Base-by-base conservation (phyloP, 2,113 vertebrate genomes). In the Cebidichthys violaceus region DNA sequence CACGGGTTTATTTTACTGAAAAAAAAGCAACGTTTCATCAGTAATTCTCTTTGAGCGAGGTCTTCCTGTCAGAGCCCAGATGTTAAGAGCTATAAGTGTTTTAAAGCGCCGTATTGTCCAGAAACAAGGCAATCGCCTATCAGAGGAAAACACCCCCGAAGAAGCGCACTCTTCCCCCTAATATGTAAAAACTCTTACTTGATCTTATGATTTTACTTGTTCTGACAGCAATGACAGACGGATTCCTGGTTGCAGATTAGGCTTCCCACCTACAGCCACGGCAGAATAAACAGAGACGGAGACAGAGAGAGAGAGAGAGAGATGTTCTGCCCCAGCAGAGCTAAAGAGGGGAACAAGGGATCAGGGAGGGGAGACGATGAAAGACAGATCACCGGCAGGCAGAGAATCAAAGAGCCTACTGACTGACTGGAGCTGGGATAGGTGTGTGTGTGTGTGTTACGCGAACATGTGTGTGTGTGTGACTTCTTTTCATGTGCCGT, bases 371-470 rank as follows among this genome's bases (percentile, higher is more conserved):
- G 64, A 86, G 79, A 89, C 70, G 90, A 94, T 95, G 94, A 95
- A 92, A 95, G 94, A 94, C 92, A 47, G 84, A 92, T 90, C 86
- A 91, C 91, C 79, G 75, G 85, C 85, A 92, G 92, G 88, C 88
- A 89, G 82, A 75, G 83, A 94, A 93, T 94, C 93, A 94, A 94
- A 94, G 92, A 69, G 83, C 22, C 76, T 61, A 79, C 82, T 89
- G 91, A 90, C 84, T 88, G 85, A 90, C 86, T 88, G 66, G 81
- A 73, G 81, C 87, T 82, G 85, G 70, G 78, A 88, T 85, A 89
- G 82, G 72, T 79, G 64, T 64, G 70, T 65, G 70, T 81, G 81
- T 79, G 80, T 45, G 72, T 66, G 81, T 24, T 4, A n/a, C 50
- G 54, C 13, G 11, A 6, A 27, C 52, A 66, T 78, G 80, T 74